Evolutionary conservation across 2,797 vertebrate species (phyloP).

Genomic region (Phoebastria nigripes): DNA sequence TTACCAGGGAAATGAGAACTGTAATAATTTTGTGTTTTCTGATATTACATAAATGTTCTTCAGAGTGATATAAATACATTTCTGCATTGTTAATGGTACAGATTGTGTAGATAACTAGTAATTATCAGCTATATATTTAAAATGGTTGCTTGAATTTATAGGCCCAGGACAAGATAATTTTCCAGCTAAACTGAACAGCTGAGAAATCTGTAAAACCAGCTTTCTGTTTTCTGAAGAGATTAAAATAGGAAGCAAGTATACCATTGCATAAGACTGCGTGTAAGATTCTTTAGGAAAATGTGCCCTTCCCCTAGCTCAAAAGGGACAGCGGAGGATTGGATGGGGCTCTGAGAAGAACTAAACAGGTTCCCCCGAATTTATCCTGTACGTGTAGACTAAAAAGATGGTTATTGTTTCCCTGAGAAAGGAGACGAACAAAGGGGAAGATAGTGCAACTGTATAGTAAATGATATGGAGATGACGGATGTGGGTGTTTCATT

Average conservation of each 20-base stretch:
- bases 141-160: neutral
- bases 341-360: neutral
- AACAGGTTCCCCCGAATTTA: neutral
- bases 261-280: neutral
- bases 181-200: neutral
- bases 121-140: neutral
- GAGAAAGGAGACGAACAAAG: neutral
- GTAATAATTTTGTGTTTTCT: neutral
- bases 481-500: accelerated
- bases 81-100: neutral
- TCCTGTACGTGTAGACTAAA: neutral
- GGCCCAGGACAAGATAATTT: neutral
- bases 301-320: neutral
- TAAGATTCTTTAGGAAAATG: neutral
- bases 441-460: neutral
- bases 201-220: neutral
- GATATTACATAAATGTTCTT: neutral
- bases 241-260: neutral
- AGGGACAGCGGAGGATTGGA: neutral
- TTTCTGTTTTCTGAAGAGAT: neutral
- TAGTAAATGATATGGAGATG: neutral
- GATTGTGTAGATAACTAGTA: neutral
- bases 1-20: neutral
- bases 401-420: neutral
- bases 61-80: neutral